A percentile compares a stretch with the other conserved stretches of the same genome.
Evolutionary conservation across 2,888 invertebrate species (phyloP).

Genomic region (Hirtodrosophila confusa): DNA sequence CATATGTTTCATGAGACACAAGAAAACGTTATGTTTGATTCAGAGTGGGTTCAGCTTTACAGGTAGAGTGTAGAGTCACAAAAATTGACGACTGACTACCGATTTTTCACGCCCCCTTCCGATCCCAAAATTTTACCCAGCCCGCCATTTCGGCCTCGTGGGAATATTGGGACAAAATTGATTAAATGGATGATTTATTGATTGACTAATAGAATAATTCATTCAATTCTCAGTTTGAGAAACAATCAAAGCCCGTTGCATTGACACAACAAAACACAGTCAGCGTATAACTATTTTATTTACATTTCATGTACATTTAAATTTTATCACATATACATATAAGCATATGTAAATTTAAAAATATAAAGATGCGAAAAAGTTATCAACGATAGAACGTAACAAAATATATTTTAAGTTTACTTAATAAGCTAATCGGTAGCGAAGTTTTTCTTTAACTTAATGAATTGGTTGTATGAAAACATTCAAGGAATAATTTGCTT

Average conservation of each 20-base stretch:
- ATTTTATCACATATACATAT: slow-evolving; percentile 23
- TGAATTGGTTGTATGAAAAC: neutral
- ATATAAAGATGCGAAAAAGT: slow-evolving; percentile 16
- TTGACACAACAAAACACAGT: slow-evolving; percentile 2
- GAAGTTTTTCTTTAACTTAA: slow-evolving; percentile 4
- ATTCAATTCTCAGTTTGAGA: too few species aligned
- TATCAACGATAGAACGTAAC: slow-evolving; percentile 36
- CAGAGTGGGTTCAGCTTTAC: too few species aligned
- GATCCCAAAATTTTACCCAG: too few species aligned
- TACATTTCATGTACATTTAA: slow-evolving; percentile 55
- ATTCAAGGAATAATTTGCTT: slow-evolving; percentile 13
- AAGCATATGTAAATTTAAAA: slow-evolving; percentile 21
- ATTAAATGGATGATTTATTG: too few species aligned
- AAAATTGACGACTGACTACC: too few species aligned
- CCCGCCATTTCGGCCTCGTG: too few species aligned
- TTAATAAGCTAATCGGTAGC: slow-evolving; percentile 10
- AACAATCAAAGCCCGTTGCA: neutral
- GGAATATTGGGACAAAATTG: too few species aligned
- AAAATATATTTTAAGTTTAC: slow-evolving; percentile 28
- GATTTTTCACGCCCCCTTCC: too few species aligned
- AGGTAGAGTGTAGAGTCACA: too few species aligned
- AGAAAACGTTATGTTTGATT: too few species aligned
- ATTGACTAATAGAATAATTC: too few species aligned
- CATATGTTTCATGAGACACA: too few species aligned
- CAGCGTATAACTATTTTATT: slow-evolving; percentile 44